These are phyloP conservation scores for Melieria crassipennis DNA, from an alignment of 2,888 invertebrate genomes.

Conservation along the genomic window DNA sequence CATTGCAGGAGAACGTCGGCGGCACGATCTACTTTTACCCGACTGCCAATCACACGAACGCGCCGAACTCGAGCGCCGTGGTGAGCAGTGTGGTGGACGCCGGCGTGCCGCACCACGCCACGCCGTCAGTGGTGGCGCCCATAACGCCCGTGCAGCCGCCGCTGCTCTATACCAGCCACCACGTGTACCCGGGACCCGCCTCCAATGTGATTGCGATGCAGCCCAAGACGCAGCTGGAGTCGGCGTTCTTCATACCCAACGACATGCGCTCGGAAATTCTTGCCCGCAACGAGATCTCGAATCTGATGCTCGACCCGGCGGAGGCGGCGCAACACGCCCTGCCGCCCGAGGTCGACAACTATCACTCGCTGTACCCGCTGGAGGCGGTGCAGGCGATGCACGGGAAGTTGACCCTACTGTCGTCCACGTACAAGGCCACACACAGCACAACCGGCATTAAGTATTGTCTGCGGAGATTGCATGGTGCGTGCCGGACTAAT, in stretches of 20 bases:
- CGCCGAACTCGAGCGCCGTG: conserved; percentile 59
- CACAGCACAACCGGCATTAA: conserved; percentile 86
- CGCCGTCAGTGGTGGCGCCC: conserved; percentile 52
- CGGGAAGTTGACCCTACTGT: conserved; percentile 77
- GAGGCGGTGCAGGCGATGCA: conserved; percentile 72
- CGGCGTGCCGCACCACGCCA: conserved; percentile 52
- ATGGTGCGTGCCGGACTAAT: conserved; percentile 69
- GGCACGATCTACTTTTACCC: conserved; percentile 96
- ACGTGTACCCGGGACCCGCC: conserved; percentile 65
- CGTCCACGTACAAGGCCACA: conserved; percentile 90
- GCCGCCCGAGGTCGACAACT: conserved; percentile 90
- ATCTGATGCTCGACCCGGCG: conserved; percentile 74
- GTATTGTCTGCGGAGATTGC: conserved; percentile 88
- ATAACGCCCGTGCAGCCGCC: conserved; percentile 56
- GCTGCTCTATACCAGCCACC: conserved; percentile 62
- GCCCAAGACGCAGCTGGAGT: conserved; percentile 66
- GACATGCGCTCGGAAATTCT: conserved; percentile 72
- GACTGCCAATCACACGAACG: conserved; percentile 69
- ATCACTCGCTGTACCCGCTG: conserved; percentile 86
- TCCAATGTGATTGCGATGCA: conserved; percentile 65
- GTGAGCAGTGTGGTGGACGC: conserved; percentile 58
- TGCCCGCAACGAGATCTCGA: conserved; percentile 65
- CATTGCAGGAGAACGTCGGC: conserved; percentile 83
- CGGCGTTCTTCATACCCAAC: conserved; percentile 85
- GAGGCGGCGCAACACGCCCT: conserved; percentile 68